Evolutionary conservation across 2,113 vertebrate species (phyloP).

Genomic region (Felis chaus): DNA sequence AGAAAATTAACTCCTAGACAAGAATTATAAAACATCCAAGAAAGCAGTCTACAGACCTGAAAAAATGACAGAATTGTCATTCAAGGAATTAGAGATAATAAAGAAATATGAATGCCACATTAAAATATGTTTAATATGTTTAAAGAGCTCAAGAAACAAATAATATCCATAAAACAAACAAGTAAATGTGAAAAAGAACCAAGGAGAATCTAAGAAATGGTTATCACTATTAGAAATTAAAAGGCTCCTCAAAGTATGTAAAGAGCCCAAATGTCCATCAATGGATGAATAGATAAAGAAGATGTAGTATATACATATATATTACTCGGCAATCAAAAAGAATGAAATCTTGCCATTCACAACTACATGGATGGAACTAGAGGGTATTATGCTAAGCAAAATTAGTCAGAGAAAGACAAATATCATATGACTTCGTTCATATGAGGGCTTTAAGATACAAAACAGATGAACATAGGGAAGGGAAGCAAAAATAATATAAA

Average conservation of each 20-base stretch:
- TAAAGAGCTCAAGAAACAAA: constrained; percentile 24
- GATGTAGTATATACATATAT: too few species aligned
- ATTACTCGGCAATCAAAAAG: too few species aligned
- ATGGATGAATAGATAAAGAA: too few species aligned
- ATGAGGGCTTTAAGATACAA: too few species aligned
- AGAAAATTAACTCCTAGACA: background rate
- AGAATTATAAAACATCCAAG: constrained; percentile 20
- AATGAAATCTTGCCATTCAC: too few species aligned
- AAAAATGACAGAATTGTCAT: constrained; percentile 25
- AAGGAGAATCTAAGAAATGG: background rate
- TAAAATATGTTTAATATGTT: constrained; percentile 31
- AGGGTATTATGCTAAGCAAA: too few species aligned
- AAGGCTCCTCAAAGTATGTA: background rate
- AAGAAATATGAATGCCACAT: constrained; percentile 1
- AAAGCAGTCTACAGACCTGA: background rate
- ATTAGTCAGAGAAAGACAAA: too few species aligned
- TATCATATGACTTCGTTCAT: too few species aligned
- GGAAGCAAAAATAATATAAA: too few species aligned
- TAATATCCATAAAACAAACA: background rate
- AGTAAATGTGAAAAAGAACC: background rate
- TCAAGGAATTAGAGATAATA: constrained; percentile 2
- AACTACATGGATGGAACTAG: too few species aligned
- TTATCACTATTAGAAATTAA: constrained; percentile 36
- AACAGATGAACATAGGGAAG: too few species aligned
- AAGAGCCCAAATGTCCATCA: too few species aligned